A percentile compares a stretch with the other conserved stretches of the same genome.
These are phyloP conservation scores for Dinocampus coccinellae DNA, from an alignment of 2,888 invertebrate genomes.

Conservation along the genomic window DNA sequence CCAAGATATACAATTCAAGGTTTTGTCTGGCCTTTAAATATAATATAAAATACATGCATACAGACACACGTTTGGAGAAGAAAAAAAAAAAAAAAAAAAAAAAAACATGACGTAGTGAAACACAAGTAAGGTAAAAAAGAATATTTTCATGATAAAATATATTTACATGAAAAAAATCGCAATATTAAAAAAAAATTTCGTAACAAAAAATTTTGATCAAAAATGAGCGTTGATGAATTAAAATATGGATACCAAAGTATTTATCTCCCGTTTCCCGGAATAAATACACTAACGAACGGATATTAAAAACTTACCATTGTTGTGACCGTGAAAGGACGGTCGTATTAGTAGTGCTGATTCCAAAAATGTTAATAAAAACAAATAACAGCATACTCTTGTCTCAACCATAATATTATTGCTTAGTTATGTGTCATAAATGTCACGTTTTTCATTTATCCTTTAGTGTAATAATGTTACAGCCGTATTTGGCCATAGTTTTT, in stretches of 20 bases:
- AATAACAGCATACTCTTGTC: conserved; percentile 76
- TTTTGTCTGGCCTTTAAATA: not conserved
- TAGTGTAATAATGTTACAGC: conserved; percentile 36
- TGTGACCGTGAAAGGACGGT: conserved; percentile 80
- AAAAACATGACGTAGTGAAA: conserved; percentile 20
- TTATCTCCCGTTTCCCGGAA: not conserved
- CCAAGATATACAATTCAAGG: not conserved
- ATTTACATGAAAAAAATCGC: not conserved
- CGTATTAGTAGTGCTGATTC: conserved; percentile 78
- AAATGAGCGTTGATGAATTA: not conserved
- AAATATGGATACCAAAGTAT: not conserved
- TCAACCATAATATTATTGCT: conserved; percentile 71
- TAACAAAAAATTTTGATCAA: no score
- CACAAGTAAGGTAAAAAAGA: not conserved
- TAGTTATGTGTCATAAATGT: conserved; percentile 24
- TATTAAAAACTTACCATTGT: conserved; percentile 80
- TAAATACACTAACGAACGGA: conserved; percentile 49
- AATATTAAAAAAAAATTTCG: not conserved
- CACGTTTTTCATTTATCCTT: conserved; percentile 38
- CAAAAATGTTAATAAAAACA: conserved; percentile 78
- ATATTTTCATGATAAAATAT: not conserved
- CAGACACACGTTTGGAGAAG: not conserved
- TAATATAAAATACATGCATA: not conserved
- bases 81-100: conserved; percentile 5
- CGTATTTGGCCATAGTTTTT: conserved; percentile 48